Evolutionary conservation across 2,113 vertebrate species (phyloP).

Genomic region (Podocnemis expansa): DNA sequence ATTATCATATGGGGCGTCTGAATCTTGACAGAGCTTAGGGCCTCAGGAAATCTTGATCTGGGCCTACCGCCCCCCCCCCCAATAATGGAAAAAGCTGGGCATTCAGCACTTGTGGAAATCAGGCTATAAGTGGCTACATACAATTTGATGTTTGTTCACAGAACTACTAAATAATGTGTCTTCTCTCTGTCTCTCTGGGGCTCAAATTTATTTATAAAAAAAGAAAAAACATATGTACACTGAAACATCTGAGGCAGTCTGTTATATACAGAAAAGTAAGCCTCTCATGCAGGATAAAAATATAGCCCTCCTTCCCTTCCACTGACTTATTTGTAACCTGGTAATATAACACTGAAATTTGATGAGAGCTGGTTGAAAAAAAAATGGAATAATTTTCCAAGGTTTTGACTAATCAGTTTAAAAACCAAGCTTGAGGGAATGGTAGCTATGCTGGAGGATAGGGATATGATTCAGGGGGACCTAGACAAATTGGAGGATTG

Average conservation of each 20-base stretch:
- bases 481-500: too few species aligned
- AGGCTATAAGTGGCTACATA: neutral
- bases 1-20: too few species aligned
- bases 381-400: neutral
- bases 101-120: neutral
- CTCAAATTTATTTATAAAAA: neutral
- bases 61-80: too few species aligned
- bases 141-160: neutral
- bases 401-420: neutral
- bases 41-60: too few species aligned
- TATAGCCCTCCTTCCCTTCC: neutral
- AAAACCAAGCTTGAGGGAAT: too few species aligned
- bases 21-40: too few species aligned
- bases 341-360: neutral
- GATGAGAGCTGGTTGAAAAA: neutral
- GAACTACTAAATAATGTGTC: neutral
- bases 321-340: rapidly evolving
- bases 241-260: neutral
- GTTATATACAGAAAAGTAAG: neutral
- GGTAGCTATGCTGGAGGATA: too few species aligned
- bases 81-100: neutral
- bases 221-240: too few species aligned
- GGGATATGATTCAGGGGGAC: too few species aligned
- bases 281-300: neutral
- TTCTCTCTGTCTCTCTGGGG: neutral